phyloP scores from a whole-genome alignment of 1,140 invertebrate genomes.

The Trissolcus basalis region DNA sequence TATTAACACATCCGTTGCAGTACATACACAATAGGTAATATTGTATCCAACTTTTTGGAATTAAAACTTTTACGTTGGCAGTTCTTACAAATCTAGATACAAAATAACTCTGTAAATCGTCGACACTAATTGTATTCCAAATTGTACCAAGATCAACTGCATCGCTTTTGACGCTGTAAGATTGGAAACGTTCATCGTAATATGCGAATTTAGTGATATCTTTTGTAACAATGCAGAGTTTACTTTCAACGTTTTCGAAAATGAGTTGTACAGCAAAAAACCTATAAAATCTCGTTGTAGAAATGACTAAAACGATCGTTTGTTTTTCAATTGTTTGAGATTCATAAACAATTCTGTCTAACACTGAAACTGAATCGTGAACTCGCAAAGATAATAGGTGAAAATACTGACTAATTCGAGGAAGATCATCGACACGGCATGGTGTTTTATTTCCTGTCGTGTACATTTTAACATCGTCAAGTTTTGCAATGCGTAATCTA shows the following conservation, averaged over 20 bases:
- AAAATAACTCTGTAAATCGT: neutral
- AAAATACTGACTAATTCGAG: neutral
- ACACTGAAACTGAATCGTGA: neutral
- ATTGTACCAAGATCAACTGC: neutral
- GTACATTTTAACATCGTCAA: neutral
- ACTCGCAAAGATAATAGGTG: neutral
- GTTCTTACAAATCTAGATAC: neutral
- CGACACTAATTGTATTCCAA: slow-evolving; percentile 10
- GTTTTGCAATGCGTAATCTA: neutral
- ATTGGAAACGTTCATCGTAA: slow-evolving; percentile 16
- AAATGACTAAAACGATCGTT: neutral
- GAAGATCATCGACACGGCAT: neutral
- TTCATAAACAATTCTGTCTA: slow-evolving; percentile 3
- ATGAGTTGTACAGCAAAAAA: slow-evolving; percentile 8
- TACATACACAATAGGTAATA: neutral
- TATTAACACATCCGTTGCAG: neutral
- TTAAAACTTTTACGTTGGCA: neutral
- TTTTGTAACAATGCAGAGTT: slow-evolving; percentile 2
- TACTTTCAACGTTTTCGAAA: slow-evolving; percentile 1
- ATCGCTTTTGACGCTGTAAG: neutral
- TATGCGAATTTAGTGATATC: slow-evolving; percentile 12
- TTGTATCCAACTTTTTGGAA: neutral
- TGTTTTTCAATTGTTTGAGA: neutral
- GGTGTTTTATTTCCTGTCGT: neutral
- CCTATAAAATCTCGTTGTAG: neutral